Percentiles rank a stretch among this genome's conserved stretches.
Conservation (phyloP, 2,113 vertebrate genomes). For the Malurus elegans region DNA sequence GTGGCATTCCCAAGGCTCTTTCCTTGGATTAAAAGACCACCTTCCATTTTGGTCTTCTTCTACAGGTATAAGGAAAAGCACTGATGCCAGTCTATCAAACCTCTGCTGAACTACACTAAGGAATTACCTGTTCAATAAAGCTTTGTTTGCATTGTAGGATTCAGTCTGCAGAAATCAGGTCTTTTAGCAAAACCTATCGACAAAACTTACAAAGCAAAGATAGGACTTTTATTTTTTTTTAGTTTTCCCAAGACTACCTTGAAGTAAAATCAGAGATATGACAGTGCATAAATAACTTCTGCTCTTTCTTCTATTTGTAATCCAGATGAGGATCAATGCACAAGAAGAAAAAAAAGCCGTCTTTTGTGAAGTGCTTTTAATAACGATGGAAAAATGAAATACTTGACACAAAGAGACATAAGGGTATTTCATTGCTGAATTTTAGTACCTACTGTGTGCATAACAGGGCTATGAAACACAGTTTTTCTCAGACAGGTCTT, state of each 20-base stretch:
- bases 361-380: neutral
- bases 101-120: neutral
- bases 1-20: neutral
- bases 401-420: neutral
- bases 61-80: neutral
- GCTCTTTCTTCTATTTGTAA: neutral
- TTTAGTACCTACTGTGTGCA: neutral
- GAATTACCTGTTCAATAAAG: neutral
- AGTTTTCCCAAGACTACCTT: neutral
- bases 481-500: neutral
- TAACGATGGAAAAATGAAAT: neutral
- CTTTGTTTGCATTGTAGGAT: neutral
- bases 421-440: neutral
- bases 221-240: neutral
- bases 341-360: neutral
- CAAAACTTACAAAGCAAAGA: neutral
- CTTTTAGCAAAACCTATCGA: neutral
- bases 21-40: neutral
- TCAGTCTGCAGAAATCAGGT: neutral
- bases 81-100: neutral
- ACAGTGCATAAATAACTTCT: neutral
- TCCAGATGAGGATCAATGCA: neutral
- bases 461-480: neutral
- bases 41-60: neutral
- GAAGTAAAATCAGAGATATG: neutral